These are phyloP conservation scores for Aulostomus chinensis DNA, from an alignment of 2,797 vertebrate genomes.

Conservation along the genomic window DNA sequence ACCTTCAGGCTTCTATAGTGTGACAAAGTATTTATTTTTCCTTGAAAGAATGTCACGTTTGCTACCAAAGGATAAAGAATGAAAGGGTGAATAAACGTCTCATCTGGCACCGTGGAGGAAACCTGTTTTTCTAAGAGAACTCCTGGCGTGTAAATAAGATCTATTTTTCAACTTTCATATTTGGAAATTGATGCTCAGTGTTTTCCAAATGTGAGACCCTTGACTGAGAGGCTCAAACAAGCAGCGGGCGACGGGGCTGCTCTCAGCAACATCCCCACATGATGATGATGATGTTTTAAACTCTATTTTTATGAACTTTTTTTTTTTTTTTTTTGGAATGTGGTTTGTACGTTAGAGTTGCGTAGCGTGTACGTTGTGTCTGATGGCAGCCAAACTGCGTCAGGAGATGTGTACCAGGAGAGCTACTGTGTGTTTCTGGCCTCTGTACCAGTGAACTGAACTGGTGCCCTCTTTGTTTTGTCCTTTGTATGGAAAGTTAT, in stretches of 20 bases:
- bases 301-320: conserved; percentile 85
- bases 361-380: too few species aligned
- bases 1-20: conserved; percentile 73
- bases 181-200: conserved; percentile 71
- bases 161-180: conserved; percentile 80
- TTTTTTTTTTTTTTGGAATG: conserved; percentile 40
- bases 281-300: conserved; percentile 52
- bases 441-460: conserved; percentile 77
- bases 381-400: conserved; percentile 3
- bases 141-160: conserved; percentile 63
- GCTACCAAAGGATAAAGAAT: conserved; percentile 88
- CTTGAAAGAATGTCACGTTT: conserved; percentile 78
- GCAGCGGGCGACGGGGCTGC: too few species aligned
- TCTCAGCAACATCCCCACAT: conserved; percentile 1
- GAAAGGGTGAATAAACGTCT: conserved; percentile 10
- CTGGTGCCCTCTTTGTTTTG: conserved; percentile 69
- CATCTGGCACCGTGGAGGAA: conserved; percentile 41
- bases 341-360: conserved; percentile 76
- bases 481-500: conserved; percentile 28
- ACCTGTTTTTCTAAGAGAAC: conserved; percentile 53
- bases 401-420: conserved; percentile 21
- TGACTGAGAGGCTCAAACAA: conserved; percentile 63
- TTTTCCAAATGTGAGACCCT: conserved; percentile 78
- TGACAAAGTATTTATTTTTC: conserved; percentile 85
- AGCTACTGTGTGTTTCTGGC: conserved; percentile 37